Percentiles rank a stretch among this genome's conserved stretches.
Evolutionary conservation across 2,888 invertebrate species (phyloP).

Genomic region (Scaeva pyrastri): DNA sequence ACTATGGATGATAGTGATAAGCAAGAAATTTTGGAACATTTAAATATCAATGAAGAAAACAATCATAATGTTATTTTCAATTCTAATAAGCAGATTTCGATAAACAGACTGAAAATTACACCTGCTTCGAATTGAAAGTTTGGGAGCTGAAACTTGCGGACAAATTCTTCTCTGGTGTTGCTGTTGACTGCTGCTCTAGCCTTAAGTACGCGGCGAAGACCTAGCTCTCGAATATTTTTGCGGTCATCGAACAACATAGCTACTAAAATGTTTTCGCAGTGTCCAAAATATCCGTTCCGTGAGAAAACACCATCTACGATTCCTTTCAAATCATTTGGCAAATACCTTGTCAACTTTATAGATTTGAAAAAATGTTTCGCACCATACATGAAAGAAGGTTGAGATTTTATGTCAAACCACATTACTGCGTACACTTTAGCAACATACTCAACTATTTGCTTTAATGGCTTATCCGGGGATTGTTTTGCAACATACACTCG

Average conservation of each 20-base stretch:
- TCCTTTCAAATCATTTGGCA: slow-evolving; percentile 7
- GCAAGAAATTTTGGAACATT: no score
- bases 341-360: slow-evolving; percentile 1
- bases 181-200: neutral
- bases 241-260: slow-evolving; percentile 19
- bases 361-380: slow-evolving; percentile 1
- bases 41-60: no score
- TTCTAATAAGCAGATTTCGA: no score
- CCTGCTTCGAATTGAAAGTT: no score
- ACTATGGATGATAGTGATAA: no score
- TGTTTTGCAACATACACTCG: no score
- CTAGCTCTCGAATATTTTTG: neutral
- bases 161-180: neutral
- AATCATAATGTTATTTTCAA: no score
- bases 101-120: no score
- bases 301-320: neutral
- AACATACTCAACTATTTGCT: no score
- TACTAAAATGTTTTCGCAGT: no score
- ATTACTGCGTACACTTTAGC: slow-evolving; percentile 18
- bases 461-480: no score
- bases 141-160: neutral
- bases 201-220: neutral
- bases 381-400: no score
- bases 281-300: slow-evolving; percentile 12
- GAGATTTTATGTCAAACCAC: slow-evolving; percentile 4